Conservation (phyloP, 2,888 invertebrate genomes). For the Drosophila subsilvestris region DNA sequence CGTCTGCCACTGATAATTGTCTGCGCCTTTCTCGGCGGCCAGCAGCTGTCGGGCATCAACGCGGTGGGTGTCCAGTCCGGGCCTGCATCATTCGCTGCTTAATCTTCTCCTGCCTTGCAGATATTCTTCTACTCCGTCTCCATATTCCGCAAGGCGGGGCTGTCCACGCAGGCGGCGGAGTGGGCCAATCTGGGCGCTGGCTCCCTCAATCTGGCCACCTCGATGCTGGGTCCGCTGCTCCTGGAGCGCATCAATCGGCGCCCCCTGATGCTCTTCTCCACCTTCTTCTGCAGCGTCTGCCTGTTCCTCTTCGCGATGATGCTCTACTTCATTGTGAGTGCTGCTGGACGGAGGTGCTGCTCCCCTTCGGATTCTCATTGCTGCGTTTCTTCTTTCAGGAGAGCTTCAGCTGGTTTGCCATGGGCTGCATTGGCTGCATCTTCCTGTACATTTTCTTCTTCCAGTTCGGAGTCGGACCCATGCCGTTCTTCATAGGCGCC, state of each 20-base stretch:
- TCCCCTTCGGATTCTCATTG: neutral
- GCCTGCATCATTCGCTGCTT: neutral
- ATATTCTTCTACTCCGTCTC: conserved; percentile 92
- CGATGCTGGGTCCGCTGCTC: conserved; percentile 87
- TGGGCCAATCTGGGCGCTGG: conserved; percentile 93
- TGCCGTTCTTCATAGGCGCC: conserved; percentile 93
- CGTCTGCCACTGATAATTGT: conserved; percentile 90
- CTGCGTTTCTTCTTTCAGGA: conserved; percentile 84
- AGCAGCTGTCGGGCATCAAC: conserved; percentile 96
- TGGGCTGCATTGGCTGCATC: conserved; percentile 89
- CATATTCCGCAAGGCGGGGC: conserved; percentile 90
- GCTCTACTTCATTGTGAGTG: conserved; percentile 87
- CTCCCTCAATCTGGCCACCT: conserved; percentile 87
- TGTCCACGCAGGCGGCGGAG: conserved; percentile 86
- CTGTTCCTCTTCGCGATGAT: conserved; percentile 87
- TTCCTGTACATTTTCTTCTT: conserved; percentile 91
- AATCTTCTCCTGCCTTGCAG: conserved; percentile 50
- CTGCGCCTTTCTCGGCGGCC: conserved; percentile 89
- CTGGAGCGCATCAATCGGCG: conserved; percentile 89
- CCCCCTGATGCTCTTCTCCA: conserved; percentile 87
- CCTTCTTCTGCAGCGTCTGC: conserved; percentile 85
- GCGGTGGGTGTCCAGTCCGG: conserved; percentile 87
- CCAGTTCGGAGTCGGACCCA: conserved; percentile 93
- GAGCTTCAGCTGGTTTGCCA: conserved; percentile 88
- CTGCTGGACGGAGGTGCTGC: fast-evolving